Evolutionary conservation across 2,113 vertebrate species (phyloP), one percentile per base, ranked within the genome.

Genomic region (Aix galericulata): DNA sequence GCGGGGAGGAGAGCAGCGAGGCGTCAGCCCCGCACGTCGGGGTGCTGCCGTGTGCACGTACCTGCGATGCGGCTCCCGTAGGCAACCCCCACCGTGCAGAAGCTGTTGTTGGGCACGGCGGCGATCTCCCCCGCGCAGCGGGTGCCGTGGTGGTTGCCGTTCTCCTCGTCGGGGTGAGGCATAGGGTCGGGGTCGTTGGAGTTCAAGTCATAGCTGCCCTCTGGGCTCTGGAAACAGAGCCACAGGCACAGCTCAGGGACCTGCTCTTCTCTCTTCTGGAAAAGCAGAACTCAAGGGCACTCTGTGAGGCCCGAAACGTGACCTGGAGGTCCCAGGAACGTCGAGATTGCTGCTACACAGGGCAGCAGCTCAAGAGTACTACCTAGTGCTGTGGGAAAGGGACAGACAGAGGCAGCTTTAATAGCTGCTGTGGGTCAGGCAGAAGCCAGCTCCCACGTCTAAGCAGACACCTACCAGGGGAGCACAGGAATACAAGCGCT

Each of bases 191-290:
- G 99, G 85, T 99, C 99, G 0, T 99, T 98, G 44, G 99, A 99
- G 97, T 99, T 99, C 86, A 99, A 97, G 96, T 99, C 99, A 4
- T 99, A 99, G 95, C 99, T 99, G 88, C 99, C 99, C 82, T 99
- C 99, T 0, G 99, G 98, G 97, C 99, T 98, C 99, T 99, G 96
- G 27, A 93, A 95, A 62, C 48, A 78, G 16, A 95, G 4, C 23
- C 34, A 1, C 2, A 0, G n/a, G 23, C 40, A 32, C 0, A 1
- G 2, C 11, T 7, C 2, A 2, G 69, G 32, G 62, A 12, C n/a
- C 71, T 31, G 91, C 58, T 56, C 50, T 6, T 25, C 64, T n/a
- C 67, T 1, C 2, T 11, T 22, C 3, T 9, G 74, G 68, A 46
- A 25, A 34, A 68, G 78, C 17, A 21, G 59, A 55, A 23, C 23